Evolutionary conservation across 2,797 vertebrate species (phyloP).

Genomic region (Argya squamiceps): DNA sequence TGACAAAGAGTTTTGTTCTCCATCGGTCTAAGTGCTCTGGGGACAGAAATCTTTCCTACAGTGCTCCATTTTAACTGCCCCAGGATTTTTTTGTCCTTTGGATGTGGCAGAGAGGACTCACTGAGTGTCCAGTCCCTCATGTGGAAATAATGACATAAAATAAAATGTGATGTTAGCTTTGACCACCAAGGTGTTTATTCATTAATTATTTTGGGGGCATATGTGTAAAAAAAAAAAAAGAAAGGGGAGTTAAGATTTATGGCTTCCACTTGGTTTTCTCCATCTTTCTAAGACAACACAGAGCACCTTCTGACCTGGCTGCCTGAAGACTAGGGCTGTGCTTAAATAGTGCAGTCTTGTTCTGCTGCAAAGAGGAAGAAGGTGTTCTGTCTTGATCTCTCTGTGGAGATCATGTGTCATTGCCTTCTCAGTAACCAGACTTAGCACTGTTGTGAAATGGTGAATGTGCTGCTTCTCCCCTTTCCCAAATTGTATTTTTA

Average conservation of each 20-base stretch:
- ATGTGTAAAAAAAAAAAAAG: neutral
- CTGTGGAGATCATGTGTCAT: neutral
- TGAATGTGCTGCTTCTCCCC: neutral
- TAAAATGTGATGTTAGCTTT: neutral
- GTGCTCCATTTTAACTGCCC: neutral
- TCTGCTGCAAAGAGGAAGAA: neutral
- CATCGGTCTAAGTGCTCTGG: neutral
- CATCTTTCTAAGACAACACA: neutral
- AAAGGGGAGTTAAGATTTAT: neutral
- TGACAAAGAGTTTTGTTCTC: constrained; percentile 6
- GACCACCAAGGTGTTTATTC: neutral
- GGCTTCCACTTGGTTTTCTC: neutral
- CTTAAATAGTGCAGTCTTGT: neutral
- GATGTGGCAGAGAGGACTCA: neutral
- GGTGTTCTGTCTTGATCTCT: neutral
- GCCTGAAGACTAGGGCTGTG: neutral
- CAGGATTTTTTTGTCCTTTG: neutral
- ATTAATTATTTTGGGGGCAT: neutral
- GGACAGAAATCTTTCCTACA: neutral
- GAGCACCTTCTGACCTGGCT: neutral
- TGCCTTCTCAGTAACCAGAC: neutral
- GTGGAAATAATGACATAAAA: neutral
- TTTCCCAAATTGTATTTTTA: neutral
- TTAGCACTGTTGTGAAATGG: neutral
- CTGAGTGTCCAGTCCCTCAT: neutral